These are phyloP conservation scores for Pipistrellus kuhlii DNA, from an alignment of 2,797 vertebrate species.

Conservation along the genomic window DNA sequence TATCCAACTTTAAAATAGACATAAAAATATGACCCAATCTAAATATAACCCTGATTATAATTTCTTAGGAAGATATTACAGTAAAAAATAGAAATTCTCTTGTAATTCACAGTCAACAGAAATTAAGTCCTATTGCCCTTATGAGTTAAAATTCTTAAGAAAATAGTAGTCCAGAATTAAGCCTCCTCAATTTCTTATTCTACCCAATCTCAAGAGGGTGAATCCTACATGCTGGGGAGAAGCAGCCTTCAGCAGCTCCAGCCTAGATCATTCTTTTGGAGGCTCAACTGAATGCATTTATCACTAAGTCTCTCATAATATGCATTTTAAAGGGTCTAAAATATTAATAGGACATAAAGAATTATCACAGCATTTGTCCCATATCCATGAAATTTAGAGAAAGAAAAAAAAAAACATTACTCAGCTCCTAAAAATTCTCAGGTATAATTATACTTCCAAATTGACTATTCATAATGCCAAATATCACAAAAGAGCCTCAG, in stretches of 20 bases:
- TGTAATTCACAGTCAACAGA: slow-evolving; percentile 3
- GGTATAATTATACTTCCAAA: slow-evolving; percentile 14
- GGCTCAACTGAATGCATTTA: not conserved
- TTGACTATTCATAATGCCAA: not conserved
- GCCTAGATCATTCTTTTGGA: not conserved
- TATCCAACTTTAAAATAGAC: slow-evolving; percentile 41
- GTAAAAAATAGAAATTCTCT: not conserved
- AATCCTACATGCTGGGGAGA: not conserved
- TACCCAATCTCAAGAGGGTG: not conserved
- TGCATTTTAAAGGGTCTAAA: not conserved
- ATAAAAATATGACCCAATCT: not conserved
- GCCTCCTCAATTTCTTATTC: not conserved
- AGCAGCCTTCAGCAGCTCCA: not conserved
- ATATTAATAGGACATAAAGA: not conserved
- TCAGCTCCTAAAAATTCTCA: not conserved
- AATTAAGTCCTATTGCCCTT: not conserved
- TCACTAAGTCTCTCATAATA: not conserved
- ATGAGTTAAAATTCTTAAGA: not conserved
- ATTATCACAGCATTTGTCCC: not conserved
- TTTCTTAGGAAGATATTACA: slow-evolving; percentile 8
- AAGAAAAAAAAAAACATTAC: not conserved
- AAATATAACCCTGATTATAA: not conserved
- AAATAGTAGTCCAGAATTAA: not conserved
- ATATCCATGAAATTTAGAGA: not conserved
- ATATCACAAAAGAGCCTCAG: not conserved